Conservation (phyloP, 2,888 invertebrate genomes). For the Frankliniella fusca region DNA sequence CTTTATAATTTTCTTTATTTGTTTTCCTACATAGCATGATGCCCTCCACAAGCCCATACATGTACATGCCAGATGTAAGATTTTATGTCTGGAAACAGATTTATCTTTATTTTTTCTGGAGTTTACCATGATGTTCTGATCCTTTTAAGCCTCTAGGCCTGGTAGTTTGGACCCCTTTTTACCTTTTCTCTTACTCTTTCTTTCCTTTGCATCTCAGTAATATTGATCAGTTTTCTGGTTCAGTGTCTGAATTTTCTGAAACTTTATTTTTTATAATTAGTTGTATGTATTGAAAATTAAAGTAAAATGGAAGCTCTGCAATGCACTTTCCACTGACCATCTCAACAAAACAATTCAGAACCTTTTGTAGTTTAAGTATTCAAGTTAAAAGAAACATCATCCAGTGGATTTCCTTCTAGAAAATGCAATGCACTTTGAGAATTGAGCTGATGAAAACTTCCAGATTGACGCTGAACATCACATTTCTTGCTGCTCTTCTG, state of each 20-base stretch:
- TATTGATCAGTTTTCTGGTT: too few relatives aligned
- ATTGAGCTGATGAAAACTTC: too few relatives aligned
- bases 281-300: too few relatives aligned
- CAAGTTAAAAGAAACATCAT: background rate
- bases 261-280: too few relatives aligned
- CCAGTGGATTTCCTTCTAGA: background rate
- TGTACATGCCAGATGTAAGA: background rate
- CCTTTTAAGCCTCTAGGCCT: background rate
- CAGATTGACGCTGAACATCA: too few relatives aligned
- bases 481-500: background rate
- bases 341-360: too few relatives aligned
- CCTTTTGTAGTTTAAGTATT: background rate
- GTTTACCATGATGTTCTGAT: background rate
- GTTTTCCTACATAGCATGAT: conserved; percentile 12
- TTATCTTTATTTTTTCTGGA: background rate
- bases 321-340: too few relatives aligned
- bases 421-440: background rate
- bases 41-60: background rate
- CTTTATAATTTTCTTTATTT: conserved; percentile 25
- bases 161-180: background rate
- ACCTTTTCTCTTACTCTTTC: background rate
- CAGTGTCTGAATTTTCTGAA: too few relatives aligned
- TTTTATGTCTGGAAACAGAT: background rate
- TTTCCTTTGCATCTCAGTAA: background rate
- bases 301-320: too few relatives aligned